phyloP scores from a whole-genome alignment of 2,888 invertebrate species.

The Cynaeus angustus region DNA sequence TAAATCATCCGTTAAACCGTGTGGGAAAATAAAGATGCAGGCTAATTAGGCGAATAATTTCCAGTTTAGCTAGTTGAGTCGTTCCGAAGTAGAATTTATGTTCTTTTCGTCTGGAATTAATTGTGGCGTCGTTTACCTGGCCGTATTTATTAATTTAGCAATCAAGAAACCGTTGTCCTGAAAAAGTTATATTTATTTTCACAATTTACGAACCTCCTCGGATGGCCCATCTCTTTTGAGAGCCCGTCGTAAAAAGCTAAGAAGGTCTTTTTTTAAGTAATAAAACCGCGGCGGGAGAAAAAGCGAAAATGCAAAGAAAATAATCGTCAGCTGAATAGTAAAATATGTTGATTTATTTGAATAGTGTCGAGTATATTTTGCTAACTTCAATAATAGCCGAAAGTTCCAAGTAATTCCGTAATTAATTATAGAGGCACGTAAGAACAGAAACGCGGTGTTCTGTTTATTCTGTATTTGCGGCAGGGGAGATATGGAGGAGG shows the following conservation, averaged over 20 bases:
- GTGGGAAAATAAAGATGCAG: constrained; percentile 1
- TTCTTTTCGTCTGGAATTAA: constrained; percentile 5
- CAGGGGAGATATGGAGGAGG: constrained; percentile 56
- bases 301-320: constrained; percentile 45
- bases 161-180: constrained; percentile 11
- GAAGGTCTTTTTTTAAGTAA: constrained; percentile 25
- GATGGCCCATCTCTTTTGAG: constrained; percentile 18
- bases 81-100: constrained; percentile 1
- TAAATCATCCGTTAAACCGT: constrained; percentile 6
- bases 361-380: constrained; percentile 58
- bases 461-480: constrained; percentile 67
- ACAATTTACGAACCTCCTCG: constrained; percentile 15
- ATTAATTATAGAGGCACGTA: constrained; percentile 68
- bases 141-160: constrained; percentile 23
- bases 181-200: constrained; percentile 23
- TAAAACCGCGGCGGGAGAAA: no score
- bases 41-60: constrained; percentile 1
- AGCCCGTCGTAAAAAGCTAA: constrained; percentile 25
- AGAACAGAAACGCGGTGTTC: constrained; percentile 59
- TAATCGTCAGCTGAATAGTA: constrained; percentile 51
- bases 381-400: constrained; percentile 66
- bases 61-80: constrained; percentile 4
- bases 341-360: constrained; percentile 60
- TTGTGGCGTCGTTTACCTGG: constrained; percentile 10
- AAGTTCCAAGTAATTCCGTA: constrained; percentile 67